Evolutionary conservation across 2,113 vertebrate species (phyloP), one percentile per base, ranked within the genome.

Genomic region (Microcebus griseorufus): DNA sequence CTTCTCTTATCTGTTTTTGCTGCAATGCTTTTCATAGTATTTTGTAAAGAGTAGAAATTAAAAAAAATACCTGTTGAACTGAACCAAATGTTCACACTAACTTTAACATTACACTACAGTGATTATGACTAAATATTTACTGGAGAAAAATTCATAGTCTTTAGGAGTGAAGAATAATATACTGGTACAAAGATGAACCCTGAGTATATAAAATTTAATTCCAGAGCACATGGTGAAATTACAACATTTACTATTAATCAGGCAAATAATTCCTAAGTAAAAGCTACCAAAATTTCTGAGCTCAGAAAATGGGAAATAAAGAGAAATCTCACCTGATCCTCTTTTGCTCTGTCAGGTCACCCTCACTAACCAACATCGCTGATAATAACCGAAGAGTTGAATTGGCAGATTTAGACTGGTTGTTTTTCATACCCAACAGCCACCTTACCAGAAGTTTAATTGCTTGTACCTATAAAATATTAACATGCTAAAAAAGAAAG

Each of bases 381-480:
- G 99, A 99, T 70, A 99, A 98, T 80, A 99, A 99, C 75, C 99
- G 99, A 92, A 99, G 99, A 58, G 99, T 99, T 96, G 99, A 99
- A 98, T 99, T 99, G 4, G 99, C 99, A 0, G 99, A 99, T 97
- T 99, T 99, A 1, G 99, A 99, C 94, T 99, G 99, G 98, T 99
- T 99, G 98, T 99, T 99, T 96, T 99, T 99, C 99, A 99, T 99
- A 85, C 99, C 99, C 98, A 99, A 95, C 96, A 99, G 99, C 99
- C 99, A 99, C 72, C 99, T 99, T 55, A 99, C 99, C 94, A 99
- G 89, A 93, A 99, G 99, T 97, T 99, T 99, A 98, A 99, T 99
- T 96, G 99, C 99, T 98, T 99, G 99, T 96, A 99, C 99, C 99
- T 99, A 97, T 60, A n/a, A 62, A 96, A 96, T 90, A 97, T 2